Percentiles rank a stretch among this genome's conserved stretches.
Evolutionary conservation across 1,140 invertebrate species (phyloP).

Genomic region (Drosophila aff.): DNA sequence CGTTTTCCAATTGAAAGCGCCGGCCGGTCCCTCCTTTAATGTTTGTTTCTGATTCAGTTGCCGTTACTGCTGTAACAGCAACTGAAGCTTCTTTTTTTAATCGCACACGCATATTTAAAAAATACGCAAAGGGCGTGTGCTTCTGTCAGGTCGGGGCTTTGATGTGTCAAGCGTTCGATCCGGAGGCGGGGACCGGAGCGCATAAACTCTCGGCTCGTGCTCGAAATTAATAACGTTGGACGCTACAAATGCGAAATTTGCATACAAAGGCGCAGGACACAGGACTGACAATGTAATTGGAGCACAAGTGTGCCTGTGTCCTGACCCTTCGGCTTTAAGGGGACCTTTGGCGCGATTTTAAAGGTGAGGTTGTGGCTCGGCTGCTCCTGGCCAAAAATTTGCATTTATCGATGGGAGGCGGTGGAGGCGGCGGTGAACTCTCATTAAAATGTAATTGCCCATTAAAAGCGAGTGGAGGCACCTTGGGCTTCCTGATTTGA

Average conservation of each 20-base stretch:
- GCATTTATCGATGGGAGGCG: constrained; percentile 57
- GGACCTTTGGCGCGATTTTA: constrained; percentile 16
- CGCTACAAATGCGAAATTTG: constrained; percentile 35
- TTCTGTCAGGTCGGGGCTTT: constrained; percentile 50
- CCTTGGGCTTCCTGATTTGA: constrained; percentile 39
- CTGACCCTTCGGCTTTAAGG: constrained; percentile 21
- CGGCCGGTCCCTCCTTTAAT: constrained; percentile 52
- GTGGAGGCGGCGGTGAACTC: constrained; percentile 17
- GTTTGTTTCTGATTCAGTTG: constrained; percentile 42
- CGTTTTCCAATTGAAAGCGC: constrained; percentile 65
- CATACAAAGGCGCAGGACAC: constrained; percentile 45
- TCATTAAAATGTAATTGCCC: constrained; percentile 75
- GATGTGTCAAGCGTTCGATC: constrained; percentile 53
- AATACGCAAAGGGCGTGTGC: constrained; percentile 24
- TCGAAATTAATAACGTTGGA: constrained; percentile 47
- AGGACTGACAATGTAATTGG: constrained; percentile 25
- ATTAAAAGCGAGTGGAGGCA: constrained; percentile 44
- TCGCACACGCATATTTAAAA: constrained; percentile 51
- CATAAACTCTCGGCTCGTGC: constrained; percentile 15
- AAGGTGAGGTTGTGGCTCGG: background rate
- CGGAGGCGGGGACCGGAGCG: constrained; percentile 13
- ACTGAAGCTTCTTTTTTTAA: constrained; percentile 38
- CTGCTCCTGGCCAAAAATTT: constrained; percentile 42
- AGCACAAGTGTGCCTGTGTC: background rate
- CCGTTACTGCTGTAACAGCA: constrained; percentile 11